A percentile compares a stretch with the other conserved stretches of the same genome.
phyloP scores from a whole-genome alignment of 2,888 invertebrate genomes.

The Drosophila affinis region DNA sequence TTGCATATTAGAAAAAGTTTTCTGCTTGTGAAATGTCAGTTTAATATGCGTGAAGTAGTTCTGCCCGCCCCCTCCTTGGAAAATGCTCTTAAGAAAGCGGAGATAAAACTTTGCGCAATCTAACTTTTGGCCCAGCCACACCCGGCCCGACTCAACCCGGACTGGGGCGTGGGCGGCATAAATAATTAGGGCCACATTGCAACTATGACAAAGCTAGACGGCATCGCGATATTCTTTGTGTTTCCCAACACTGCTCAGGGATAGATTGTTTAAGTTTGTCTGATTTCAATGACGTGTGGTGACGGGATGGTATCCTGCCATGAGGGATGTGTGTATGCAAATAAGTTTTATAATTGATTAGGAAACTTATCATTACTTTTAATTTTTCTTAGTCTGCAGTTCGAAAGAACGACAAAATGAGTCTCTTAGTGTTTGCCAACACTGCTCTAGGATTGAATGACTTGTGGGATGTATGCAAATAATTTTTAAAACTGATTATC shows the following conservation, averaged over 20 bases:
- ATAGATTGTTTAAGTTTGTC: constrained; percentile 1
- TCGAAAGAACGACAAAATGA: too few relatives aligned
- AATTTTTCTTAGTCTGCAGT: too few relatives aligned
- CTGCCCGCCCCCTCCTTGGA: constrained; percentile 43
- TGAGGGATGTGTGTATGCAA: neutral
- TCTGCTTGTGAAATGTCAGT: constrained; percentile 75
- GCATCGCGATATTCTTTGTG: neutral
- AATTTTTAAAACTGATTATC: neutral
- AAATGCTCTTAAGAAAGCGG: constrained; percentile 66
- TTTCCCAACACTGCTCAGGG: constrained; percentile 1
- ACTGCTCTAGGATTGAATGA: neutral
- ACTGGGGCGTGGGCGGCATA: constrained; percentile 65
- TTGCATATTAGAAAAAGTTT: constrained; percentile 78
- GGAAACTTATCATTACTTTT: neutral
- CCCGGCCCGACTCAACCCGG: constrained; percentile 12
- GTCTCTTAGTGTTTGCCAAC: constrained; percentile 3
- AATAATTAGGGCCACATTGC: constrained; percentile 63
- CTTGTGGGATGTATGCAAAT: neutral
- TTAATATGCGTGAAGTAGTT: constrained; percentile 80
- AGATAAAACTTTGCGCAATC: constrained; percentile 64
- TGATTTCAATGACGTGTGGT: neutral
- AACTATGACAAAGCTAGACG: constrained; percentile 34
- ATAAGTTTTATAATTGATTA: neutral
- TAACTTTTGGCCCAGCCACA: constrained; percentile 47
- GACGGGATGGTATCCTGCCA: neutral